Evolutionary conservation across 2,797 vertebrate species (phyloP), one percentile per base, ranked within the genome.

Genomic region (Anabacerthia variegaticeps): DNA sequence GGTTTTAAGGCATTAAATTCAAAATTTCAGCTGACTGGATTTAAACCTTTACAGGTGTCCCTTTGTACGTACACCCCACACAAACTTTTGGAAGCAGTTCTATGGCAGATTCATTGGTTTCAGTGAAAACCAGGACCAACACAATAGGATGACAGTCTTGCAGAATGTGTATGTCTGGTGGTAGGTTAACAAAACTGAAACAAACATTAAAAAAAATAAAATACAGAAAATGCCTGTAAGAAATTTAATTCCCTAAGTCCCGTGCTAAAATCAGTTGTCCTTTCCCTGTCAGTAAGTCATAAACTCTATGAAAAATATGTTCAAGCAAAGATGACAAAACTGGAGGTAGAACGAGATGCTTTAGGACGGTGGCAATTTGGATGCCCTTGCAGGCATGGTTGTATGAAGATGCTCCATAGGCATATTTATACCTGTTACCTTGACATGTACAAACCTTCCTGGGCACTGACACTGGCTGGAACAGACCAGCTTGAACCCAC

Each of bases 311-410:
- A 65, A 80, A 61, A 9, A 6, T 6, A 13, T 3, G 2, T 24
- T 73, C 6, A 54, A 48, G 10, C 10, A 36, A 62, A 39, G n/a
- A 43, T 8, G 15, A 49, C 8, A 11, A 58, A 58, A 8, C 24
- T 5, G 4, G 11, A 82, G 7, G 9, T 14, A 85, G n/a, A 58
- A 66, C 2, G 26, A 83, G 44, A 67, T 4, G 34, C 24, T 3
- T 71, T 10, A 55, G 22, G 49, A 46, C 23, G 28, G 13, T 3
- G 14, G 27, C 7, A 78, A 17, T 24, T 17, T 49, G 56, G 26
- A 43, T 37, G 6, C 3, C 24, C 8, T 90, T 4, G 0, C 7
- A 21, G 12, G 12, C 21, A 4, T 0, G 0, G 12, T 10, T 4
- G 2, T 22, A 10, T 4, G 54, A 23, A 2, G 8, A 80, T 37